These are phyloP conservation scores for Rhogogaster chlorosoma DNA, from an alignment of 2,888 invertebrate species.

Conservation along the genomic window DNA sequence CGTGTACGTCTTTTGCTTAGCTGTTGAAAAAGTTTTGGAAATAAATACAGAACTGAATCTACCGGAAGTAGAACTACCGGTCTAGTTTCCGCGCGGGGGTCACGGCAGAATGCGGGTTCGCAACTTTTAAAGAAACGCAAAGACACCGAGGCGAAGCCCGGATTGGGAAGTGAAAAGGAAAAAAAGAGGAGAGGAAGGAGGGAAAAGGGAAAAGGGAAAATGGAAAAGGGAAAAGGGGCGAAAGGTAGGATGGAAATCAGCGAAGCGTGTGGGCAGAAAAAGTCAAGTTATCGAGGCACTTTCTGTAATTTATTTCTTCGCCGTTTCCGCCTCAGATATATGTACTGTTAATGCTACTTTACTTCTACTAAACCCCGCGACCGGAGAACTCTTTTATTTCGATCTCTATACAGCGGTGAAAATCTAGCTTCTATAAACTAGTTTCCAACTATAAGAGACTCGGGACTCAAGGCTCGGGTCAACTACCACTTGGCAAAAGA, in stretches of 20 bases:
- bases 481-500: neutral
- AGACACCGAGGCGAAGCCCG: neutral
- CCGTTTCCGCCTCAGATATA: conserved; percentile 32
- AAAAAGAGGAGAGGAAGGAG: neutral
- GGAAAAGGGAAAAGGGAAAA: neutral
- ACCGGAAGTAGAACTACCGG: conserved; percentile 30
- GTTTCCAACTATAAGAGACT: neutral
- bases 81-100: neutral
- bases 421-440: neutral
- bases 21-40: neutral
- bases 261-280: conserved; percentile 51
- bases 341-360: conserved; percentile 30
- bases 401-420: neutral
- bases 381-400: neutral
- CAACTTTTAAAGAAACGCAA: conserved; percentile 24
- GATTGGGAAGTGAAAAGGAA: neutral
- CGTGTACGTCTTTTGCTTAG: neutral
- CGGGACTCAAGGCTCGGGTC: neutral
- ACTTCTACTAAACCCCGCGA: neutral
- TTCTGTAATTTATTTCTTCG: conserved; percentile 66
- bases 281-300: conserved; percentile 67
- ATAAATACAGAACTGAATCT: neutral
- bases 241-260: conserved; percentile 34
- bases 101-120: neutral
- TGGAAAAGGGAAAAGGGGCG: neutral